phyloP scores from a whole-genome alignment of 1,140 invertebrate species.

The Chironomus tepperi region DNA sequence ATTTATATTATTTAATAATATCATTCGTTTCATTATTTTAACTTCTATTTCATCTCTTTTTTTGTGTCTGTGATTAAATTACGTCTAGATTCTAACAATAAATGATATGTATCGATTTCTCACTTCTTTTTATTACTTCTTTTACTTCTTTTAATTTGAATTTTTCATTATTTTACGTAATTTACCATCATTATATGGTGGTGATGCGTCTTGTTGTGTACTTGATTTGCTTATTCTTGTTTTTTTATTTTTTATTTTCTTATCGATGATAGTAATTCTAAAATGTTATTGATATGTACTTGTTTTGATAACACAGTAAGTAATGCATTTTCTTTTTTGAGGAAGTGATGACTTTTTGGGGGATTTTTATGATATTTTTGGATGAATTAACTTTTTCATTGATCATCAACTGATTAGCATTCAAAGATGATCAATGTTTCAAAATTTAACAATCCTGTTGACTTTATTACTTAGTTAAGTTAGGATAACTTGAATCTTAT shows the following conservation, averaged over 20 bases:
- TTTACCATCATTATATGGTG: not conserved
- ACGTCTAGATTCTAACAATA: not conserved
- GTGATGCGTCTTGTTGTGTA: not conserved
- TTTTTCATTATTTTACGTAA: not conserved
- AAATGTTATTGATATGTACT: not conserved
- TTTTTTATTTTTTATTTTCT: not conserved
- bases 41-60: not conserved
- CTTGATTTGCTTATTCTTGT: not conserved
- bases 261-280: not conserved
- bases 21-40: not conserved
- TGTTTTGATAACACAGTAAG: too few species aligned
- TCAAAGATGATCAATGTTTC: too few species aligned
- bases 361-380: too few species aligned
- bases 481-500: too few species aligned
- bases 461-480: too few species aligned
- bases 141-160: not conserved
- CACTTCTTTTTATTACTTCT: not conserved
- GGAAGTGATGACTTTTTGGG: too few species aligned
- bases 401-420: too few species aligned
- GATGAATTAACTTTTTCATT: too few species aligned
- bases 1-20: too few species aligned
- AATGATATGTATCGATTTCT: conserved; percentile 8
- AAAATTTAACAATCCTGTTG: too few species aligned
- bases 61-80: not conserved
- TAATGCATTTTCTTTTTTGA: too few species aligned